Evolutionary conservation across 2,113 vertebrate genomes (phyloP), one percentile per base, ranked within the genome.

Genomic region (Corydoras sp.): DNA sequence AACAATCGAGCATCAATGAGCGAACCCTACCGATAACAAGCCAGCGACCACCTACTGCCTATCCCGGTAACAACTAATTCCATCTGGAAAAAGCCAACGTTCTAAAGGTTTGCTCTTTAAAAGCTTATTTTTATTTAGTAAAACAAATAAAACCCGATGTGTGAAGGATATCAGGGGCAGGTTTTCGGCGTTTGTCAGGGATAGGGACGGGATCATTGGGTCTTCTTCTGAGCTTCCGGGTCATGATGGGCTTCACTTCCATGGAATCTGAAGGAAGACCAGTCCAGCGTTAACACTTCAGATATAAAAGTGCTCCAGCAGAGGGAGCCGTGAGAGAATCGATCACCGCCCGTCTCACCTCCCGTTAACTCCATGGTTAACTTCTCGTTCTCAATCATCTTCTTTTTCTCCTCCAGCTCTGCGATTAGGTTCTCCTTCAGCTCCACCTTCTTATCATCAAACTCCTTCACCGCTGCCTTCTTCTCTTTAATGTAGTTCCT

Each of bases 161-260:
- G 18, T 67, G 49, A 92, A 94, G 92, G 96, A 98, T 98, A 98
- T 98, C 95, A 81, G 97, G 97, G 60, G 96, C 94, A 48, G 97
- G 97, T 83, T 99, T 99, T 69, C 97, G 90, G 64, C 97, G 88
- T 84, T 99, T 99, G 86, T 99, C 97, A 10, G 97, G 97, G 76
- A 99, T 96, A 2, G 97, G 97, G 51, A 99, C 95, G 0, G 97
- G 97, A 84, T 99, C 97, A 0, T 99, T 99, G 0, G 97, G 97
- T 68, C 97, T 86, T 50, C 97, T 84, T 78, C 97, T 88, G 79
- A 99, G 81, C 73, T 99, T 99, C 51, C 97, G 89, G 1, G 96
- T 99, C 95, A 98, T 99, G 80, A 96, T 97, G 0, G 97, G 95
- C 76, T 99, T 99, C 72, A 99, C 96, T 75, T 99, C 97, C 97